A percentile compares a stretch with the other conserved stretches of the same genome.
phyloP scores from a whole-genome alignment of 2,797 vertebrate genomes.

The Hippoglossus hippoglossus region DNA sequence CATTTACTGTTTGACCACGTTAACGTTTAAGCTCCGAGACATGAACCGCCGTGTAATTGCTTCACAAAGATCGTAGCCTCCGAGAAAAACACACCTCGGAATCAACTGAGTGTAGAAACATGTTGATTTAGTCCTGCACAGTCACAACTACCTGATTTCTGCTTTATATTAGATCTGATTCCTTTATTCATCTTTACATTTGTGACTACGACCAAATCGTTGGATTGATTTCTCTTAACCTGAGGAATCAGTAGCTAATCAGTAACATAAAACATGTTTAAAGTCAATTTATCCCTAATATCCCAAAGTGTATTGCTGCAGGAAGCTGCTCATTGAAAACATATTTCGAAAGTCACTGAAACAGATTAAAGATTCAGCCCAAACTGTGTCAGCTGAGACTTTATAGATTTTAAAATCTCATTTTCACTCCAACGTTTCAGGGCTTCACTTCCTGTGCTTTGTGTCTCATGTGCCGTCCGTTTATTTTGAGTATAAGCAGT shows the following conservation, averaged over 20 bases:
- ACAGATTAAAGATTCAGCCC: no score
- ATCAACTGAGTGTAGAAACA: no score
- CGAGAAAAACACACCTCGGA: not conserved
- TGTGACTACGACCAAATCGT: not conserved
- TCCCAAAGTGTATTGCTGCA: not conserved
- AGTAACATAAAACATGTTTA: no score
- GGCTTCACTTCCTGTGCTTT: not conserved
- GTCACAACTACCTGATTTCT: not conserved
- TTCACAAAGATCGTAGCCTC: not conserved
- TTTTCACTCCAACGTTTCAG: no score
- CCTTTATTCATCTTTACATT: not conserved
- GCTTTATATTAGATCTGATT: not conserved
- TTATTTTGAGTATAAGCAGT: not conserved
- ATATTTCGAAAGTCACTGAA: no score
- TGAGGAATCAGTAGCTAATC: no score
- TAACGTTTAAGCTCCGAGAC: conserved; percentile 25
- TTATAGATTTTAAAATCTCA: not conserved
- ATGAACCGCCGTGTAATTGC: conserved; percentile 16
- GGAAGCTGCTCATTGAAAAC: not conserved
- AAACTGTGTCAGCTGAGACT: no score
- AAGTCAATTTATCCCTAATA: no score
- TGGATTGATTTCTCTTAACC: not conserved
- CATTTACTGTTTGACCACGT: not conserved
- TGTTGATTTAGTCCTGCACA: not conserved
- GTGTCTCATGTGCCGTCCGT: not conserved